phyloP scores from a whole-genome alignment of 2,113 vertebrate genomes.

The Bostrychus sinensis region DNA sequence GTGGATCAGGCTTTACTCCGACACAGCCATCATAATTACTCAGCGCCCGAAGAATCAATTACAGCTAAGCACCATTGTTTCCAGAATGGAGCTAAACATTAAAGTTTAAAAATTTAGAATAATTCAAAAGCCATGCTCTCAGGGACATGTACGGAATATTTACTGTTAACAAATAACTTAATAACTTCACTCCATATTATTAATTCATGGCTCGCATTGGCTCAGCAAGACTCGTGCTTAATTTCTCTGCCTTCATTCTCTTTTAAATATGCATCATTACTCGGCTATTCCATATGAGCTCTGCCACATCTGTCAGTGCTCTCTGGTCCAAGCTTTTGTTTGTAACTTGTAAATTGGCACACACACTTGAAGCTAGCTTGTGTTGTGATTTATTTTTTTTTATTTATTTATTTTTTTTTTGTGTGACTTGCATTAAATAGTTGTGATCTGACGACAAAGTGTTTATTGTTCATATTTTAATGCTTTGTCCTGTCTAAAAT shows the following conservation, averaged over 20 bases:
- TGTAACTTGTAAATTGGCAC: conserved; percentile 17
- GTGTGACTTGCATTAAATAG: conserved; percentile 22
- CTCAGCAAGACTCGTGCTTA: conserved; percentile 58
- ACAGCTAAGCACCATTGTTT: conserved; percentile 76
- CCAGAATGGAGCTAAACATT: conserved; percentile 71
- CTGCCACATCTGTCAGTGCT: conserved; percentile 43
- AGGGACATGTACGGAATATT: conserved; percentile 78
- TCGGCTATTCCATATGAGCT: conserved; percentile 55
- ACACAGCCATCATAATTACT: conserved; percentile 69
- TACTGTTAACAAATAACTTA: conserved; percentile 83
- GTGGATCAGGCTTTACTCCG: conserved; percentile 42
- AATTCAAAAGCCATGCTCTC: conserved; percentile 76
- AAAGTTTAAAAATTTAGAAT: conserved; percentile 76
- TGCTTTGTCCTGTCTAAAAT: too few species aligned
- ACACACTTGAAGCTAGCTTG: too few species aligned
- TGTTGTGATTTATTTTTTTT: too few species aligned
- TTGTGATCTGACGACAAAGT: too few species aligned
- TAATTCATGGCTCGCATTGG: conserved; percentile 71
- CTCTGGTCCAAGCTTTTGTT: conserved; percentile 33
- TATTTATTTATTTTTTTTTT: not conserved
- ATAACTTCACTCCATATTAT: conserved; percentile 73
- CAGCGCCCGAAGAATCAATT: conserved; percentile 75
- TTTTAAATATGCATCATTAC: conserved; percentile 75
- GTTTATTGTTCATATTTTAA: too few species aligned
- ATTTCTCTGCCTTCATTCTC: conserved; percentile 69